Conservation (phyloP, 2,113 vertebrate genomes). For the Geococcyx californianus region DNA sequence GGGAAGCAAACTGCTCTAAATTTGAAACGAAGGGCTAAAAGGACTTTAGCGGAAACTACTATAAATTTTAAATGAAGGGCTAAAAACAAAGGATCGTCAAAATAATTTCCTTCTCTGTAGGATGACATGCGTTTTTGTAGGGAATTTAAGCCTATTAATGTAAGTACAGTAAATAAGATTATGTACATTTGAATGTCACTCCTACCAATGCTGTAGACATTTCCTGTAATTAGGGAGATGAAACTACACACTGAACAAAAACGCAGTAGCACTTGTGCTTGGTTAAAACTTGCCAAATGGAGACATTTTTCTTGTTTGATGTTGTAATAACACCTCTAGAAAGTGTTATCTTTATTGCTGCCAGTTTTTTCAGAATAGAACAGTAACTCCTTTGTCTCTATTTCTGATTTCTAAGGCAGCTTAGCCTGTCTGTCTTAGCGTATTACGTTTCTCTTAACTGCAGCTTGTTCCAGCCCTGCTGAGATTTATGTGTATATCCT, state of each 20-base stretch:
- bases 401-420: background rate
- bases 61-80: background rate
- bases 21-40: background rate
- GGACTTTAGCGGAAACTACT: background rate
- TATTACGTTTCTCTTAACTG: background rate
- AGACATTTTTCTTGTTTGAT: background rate
- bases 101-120: background rate
- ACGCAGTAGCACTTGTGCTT: background rate
- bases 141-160: slow-evolving; percentile 37
- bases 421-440: background rate
- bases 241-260: background rate
- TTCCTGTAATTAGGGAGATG: slow-evolving; percentile 41
- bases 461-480: background rate
- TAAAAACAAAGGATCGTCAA: background rate
- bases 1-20: background rate
- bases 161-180: slow-evolving; percentile 41
- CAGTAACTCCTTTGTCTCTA: background rate
- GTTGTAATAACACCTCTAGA: background rate
- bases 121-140: background rate
- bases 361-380: background rate
- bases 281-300: background rate
- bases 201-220: background rate
- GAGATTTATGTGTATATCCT: background rate
- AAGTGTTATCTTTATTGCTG: background rate
- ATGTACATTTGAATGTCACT: background rate